phyloP scores from a whole-genome alignment of 2,888 invertebrate species.

The Drosophila nr. medialis region DNA sequence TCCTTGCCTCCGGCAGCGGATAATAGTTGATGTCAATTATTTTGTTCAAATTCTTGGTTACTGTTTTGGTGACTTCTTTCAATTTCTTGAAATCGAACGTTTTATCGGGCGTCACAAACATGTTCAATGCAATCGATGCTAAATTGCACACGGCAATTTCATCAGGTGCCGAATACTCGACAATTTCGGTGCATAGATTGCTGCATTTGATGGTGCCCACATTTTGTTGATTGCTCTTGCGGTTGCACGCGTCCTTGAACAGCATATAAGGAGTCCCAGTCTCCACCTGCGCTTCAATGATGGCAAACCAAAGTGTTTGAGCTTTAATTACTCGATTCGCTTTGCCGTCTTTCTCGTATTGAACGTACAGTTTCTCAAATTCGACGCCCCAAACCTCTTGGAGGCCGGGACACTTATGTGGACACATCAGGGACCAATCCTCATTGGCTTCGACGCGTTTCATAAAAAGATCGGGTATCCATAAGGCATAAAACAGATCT shows the following conservation, averaged over 20 bases:
- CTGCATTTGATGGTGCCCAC: slow-evolving; percentile 99
- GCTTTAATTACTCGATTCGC: slow-evolving; percentile 91
- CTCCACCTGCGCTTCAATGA: slow-evolving; percentile 97
- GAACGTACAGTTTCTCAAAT: slow-evolving; percentile 94
- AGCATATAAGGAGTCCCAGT: slow-evolving; percentile 99
- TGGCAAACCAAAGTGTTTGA: slow-evolving; percentile 96
- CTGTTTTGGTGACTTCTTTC: slow-evolving; percentile 93
- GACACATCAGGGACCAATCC: slow-evolving; percentile 98
- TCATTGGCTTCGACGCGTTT: slow-evolving; percentile 93
- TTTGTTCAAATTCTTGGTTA: slow-evolving; percentile 96
- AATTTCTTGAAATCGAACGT: slow-evolving; percentile 95
- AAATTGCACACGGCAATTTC: slow-evolving; percentile 99
- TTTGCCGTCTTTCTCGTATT: slow-evolving; percentile 93
- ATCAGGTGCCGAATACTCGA: slow-evolving; percentile 96
- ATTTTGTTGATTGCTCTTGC: slow-evolving; percentile 99
- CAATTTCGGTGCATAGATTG: slow-evolving; percentile 98
- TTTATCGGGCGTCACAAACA: slow-evolving; percentile 92
- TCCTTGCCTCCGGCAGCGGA: slow-evolving; percentile 94
- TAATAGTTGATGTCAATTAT: slow-evolving; percentile 99
- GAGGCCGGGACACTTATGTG: slow-evolving; percentile 95
- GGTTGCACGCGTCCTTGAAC: slow-evolving; percentile 97
- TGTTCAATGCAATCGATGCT: slow-evolving; percentile 98
- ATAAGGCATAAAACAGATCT: slow-evolving; percentile 97
- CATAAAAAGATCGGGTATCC: slow-evolving; percentile 99
- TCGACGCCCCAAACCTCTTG: slow-evolving; percentile 97